phyloP scores from a whole-genome alignment of 2,113 vertebrate genomes.

The Anolis carolinensis region DNA sequence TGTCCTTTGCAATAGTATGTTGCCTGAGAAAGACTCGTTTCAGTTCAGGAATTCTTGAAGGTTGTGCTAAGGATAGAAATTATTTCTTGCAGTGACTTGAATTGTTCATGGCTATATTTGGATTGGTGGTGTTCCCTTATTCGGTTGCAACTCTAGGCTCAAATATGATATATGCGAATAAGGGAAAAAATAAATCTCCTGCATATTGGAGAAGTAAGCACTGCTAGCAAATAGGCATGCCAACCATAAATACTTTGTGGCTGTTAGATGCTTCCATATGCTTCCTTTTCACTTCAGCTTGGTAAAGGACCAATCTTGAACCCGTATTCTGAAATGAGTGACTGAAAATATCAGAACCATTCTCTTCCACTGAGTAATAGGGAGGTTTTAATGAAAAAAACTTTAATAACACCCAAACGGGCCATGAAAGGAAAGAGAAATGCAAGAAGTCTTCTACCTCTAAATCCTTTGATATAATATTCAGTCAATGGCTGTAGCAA shows the following conservation, averaged over 20 bases:
- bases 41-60: not conserved
- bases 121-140: not conserved
- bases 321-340: not conserved
- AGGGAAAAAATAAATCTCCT: not conserved
- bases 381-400: slow-evolving; percentile 32
- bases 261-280: not conserved
- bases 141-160: not conserved
- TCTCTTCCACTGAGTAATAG: slow-evolving; percentile 23
- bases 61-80: not conserved
- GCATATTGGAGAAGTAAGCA: not conserved
- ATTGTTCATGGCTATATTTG: not conserved
- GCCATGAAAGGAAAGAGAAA: slow-evolving; percentile 18
- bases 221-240: not conserved
- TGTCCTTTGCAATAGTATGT: no score
- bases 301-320: not conserved
- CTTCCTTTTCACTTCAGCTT: not conserved
- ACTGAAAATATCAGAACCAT: slow-evolving; percentile 8
- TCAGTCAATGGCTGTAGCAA: slow-evolving; percentile 53
- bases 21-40: not conserved
- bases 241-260: not conserved
- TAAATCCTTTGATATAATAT: slow-evolving; percentile 40
- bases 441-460: slow-evolving; percentile 27
- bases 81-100: not conserved
- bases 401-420: slow-evolving; percentile 37
- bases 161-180: not conserved